These are phyloP conservation scores for Hoplostethus atlanticus DNA, from an alignment of 2,797 vertebrate species.

Conservation along the genomic window DNA sequence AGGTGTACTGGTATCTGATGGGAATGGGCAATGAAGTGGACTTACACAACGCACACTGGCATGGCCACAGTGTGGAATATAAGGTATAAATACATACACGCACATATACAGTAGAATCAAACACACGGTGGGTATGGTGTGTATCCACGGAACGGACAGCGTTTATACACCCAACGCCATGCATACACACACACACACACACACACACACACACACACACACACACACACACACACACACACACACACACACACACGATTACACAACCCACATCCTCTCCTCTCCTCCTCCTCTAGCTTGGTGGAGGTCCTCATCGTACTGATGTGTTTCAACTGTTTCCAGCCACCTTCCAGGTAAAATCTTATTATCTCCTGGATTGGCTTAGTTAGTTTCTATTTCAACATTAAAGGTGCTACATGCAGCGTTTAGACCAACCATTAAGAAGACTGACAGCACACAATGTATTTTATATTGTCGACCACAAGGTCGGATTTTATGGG, in stretches of 20 bases:
- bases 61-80: constrained; percentile 94
- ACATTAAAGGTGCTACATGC: neutral
- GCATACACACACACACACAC: neutral
- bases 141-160: neutral
- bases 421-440: neutral
- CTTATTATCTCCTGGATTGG: neutral
- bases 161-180: neutral
- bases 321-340: constrained; percentile 95
- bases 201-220: no score
- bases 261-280: neutral
- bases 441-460: no score
- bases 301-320: constrained; percentile 83
- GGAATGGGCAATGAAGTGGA: constrained; percentile 95
- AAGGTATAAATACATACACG: constrained; percentile 83
- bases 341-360: constrained; percentile 89
- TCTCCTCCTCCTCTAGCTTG: constrained; percentile 66
- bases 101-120: constrained; percentile 6
- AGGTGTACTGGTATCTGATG: constrained; percentile 94
- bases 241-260: neutral
- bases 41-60: constrained; percentile 93
- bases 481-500: no score
- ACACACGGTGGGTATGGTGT: neutral
- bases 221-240: no score
- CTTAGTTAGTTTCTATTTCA: neutral
- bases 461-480: no score